phyloP scores from a whole-genome alignment of 2,888 invertebrate genomes.

The Biston betularia region DNA sequence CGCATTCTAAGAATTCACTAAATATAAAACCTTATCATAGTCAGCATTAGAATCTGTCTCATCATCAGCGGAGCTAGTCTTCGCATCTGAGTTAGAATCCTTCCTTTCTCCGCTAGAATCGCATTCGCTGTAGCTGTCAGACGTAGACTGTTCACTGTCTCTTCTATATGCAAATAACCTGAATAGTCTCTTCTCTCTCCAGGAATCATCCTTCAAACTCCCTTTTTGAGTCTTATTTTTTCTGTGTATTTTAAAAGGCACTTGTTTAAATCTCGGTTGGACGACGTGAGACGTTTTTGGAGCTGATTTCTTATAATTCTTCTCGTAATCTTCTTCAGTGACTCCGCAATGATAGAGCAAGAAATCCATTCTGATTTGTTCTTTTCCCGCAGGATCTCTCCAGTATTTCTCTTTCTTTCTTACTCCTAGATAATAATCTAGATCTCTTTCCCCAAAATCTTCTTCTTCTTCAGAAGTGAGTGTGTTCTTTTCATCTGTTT shows the following conservation, averaged over 20 bases:
- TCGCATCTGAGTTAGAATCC: constrained; percentile 29
- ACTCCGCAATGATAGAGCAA: constrained; percentile 77
- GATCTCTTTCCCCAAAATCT: constrained; percentile 72
- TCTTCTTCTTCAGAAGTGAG: constrained; percentile 53
- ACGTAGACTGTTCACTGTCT: constrained; percentile 74
- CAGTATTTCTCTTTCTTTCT: constrained; percentile 74
- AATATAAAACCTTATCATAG: constrained; percentile 22
- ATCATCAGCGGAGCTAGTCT: constrained; percentile 29
- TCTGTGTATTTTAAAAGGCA: constrained; percentile 78
- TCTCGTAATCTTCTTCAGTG: constrained; percentile 75
- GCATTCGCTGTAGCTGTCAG: constrained; percentile 81
- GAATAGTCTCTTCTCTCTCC: constrained; percentile 76
- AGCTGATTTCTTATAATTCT: constrained; percentile 59
- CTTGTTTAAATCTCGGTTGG: constrained; percentile 73
- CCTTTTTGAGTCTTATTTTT: constrained; percentile 59
- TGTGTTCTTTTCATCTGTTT: constrained; percentile 36
- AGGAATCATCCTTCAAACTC: constrained; percentile 68
- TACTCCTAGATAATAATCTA: constrained; percentile 78
- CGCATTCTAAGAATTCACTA: background rate
- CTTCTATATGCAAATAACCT: constrained; percentile 71
- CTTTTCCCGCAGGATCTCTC: constrained; percentile 75
- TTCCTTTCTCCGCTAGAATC: constrained; percentile 63
- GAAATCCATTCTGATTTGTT: constrained; percentile 77
- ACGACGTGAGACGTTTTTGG: constrained; percentile 56
- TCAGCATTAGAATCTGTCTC: constrained; percentile 15